A percentile compares a stretch with the other conserved stretches of the same genome.
Conservation (phyloP, 2,113 vertebrate species). For the Notarius lentiginosus region DNA sequence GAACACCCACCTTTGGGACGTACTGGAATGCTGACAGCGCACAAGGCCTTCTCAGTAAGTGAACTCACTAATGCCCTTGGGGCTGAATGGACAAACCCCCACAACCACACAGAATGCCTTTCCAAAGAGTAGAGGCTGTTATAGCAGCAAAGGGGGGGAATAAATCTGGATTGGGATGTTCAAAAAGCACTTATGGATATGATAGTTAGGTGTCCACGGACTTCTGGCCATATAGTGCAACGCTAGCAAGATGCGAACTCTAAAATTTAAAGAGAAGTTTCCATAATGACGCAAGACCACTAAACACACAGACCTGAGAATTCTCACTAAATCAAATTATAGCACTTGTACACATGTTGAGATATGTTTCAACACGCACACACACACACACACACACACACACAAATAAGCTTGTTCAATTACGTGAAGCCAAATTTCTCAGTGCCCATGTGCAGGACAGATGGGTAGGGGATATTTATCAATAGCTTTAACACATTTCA, state of each 20-base stretch:
- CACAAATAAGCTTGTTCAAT: neutral
- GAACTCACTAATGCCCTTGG: neutral
- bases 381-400: neutral
- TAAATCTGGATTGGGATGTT: neutral
- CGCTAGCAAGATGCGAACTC: neutral
- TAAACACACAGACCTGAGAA: neutral
- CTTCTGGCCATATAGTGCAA: neutral
- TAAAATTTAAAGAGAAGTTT: neutral
- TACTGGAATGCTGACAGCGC: neutral
- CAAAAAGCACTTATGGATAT: neutral
- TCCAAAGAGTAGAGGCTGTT: neutral
- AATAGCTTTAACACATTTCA: neutral
- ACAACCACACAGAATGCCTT: neutral
- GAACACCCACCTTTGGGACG: neutral
- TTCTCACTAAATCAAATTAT: neutral
- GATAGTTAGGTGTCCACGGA: neutral
- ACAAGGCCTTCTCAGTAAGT: neutral
- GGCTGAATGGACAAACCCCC: neutral
- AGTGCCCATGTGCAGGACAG: slow-evolving; percentile 15
- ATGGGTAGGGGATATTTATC: slow-evolving; percentile 9
- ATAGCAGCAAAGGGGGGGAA: neutral
- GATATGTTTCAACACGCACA: neutral
- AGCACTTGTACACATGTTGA: neutral
- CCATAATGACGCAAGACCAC: neutral
- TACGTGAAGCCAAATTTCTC: neutral